A percentile compares a stretch with the other conserved stretches of the same genome.
These are phyloP conservation scores for Eudasyphora cyanicolor DNA, from an alignment of 2,888 invertebrate genomes.

Conservation along the genomic window DNA sequence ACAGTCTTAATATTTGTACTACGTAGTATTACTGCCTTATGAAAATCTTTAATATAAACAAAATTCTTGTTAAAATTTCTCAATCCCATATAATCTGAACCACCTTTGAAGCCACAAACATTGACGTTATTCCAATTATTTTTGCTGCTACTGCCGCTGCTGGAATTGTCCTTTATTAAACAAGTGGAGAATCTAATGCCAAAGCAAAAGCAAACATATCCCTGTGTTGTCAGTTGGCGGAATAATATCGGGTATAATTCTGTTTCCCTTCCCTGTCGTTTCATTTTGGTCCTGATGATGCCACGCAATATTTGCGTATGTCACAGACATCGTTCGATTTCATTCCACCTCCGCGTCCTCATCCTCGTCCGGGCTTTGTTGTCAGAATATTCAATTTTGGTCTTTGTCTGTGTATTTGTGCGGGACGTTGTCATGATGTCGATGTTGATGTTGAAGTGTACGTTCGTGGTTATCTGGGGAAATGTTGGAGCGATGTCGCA, in stretches of 20 bases:
- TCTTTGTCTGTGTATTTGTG: background rate
- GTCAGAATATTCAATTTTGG: conserved; percentile 21
- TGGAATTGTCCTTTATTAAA: background rate
- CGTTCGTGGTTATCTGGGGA: conserved; percentile 22
- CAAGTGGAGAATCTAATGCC: background rate
- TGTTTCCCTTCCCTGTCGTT: background rate
- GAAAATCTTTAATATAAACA: no score
- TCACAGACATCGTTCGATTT: conserved; percentile 5
- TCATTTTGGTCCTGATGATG: background rate
- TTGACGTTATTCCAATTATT: background rate
- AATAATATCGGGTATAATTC: background rate
- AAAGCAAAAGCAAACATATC: conserved; percentile 7
- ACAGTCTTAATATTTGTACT: no score
- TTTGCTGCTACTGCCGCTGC: background rate
- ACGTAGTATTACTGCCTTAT: no score
- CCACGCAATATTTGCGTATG: conserved; percentile 5
- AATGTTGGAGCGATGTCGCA: conserved; percentile 6
- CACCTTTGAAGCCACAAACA: no score
- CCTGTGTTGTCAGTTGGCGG: conserved; percentile 6
- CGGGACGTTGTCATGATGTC: conserved; percentile 3
- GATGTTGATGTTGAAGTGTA: no score
- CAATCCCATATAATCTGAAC: no score
- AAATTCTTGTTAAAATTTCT: no score
- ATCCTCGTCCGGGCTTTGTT: no score
- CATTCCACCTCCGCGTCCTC: background rate